Base-by-base conservation (phyloP, 2,113 vertebrate species). In the Thunnus maccoyii region DNA sequence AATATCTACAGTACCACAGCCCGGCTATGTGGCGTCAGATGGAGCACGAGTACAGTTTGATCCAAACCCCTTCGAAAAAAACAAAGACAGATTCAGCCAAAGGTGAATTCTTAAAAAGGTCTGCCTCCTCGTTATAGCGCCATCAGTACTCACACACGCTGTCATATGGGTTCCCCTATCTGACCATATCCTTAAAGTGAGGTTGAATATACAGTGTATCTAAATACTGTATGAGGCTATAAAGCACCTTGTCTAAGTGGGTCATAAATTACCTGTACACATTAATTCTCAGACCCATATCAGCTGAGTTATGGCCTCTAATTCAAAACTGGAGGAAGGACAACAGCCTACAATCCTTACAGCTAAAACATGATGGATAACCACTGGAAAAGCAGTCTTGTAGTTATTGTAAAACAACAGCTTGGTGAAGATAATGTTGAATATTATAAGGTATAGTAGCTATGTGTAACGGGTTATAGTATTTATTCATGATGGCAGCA, bases 211-310 rank as follows among this genome's bases (percentile, higher is more conserved):
- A 82, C 68, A 78, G 47, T 52, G 56, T 47, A 8, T n/a, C 80
- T 92, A 77, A 92, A 92, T 89, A 90, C 62, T 89, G 86, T 7
- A 90, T 83, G 86, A 91, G 81, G 70, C 78, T 22, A 60, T 88
- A 88, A 88, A 91, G 80, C 73, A 80, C 71, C 81, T 61, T 8
- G 56, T 82, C 84, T 83, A 62, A 87, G 70, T 80, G 71, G 75
- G 60, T 61, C 85, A 89, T 91, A 83, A 88, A 91, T 91, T 80
- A 86, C 68, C 47, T 62, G 66, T 61, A 41, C 41, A 64, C 82
- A 72, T 85, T 75, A 51, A 81, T 81, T 76, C 52, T 72, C 57
- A 50, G 41, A 69, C 70, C 20, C 22, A n/a, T 25, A 75, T 54
- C 51, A 51, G 68, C 67, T 70, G 75, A 88, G 63, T 84, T 76